Evolutionary conservation across 2,113 vertebrate species (phyloP), one percentile per base, ranked within the genome.

Genomic region (Prunella fulvescens): DNA sequence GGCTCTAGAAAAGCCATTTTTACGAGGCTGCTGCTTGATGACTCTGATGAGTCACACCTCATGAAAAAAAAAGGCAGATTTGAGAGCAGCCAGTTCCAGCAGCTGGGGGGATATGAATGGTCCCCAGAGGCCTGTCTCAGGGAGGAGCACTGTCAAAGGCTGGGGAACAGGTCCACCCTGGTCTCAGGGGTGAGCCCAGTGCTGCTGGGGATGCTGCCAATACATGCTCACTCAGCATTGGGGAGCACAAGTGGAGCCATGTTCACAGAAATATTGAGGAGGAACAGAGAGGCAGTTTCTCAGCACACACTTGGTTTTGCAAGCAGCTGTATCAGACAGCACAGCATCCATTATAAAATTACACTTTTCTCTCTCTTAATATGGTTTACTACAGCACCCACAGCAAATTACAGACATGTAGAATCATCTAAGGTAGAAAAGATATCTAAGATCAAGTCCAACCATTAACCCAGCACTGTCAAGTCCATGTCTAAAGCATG

Each of bases 1-100:
- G 60, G 71, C 86, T 95, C 78, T 93, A 88, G 73, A 87, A 89
- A 89, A 91, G 83, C 83, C 92, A 81, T 83, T 96, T 97, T 96
- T 95, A 97, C 0, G 2, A 94, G 88, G 92, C 53, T 24, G 16
- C 80, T 79, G 80, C 56, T 81, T 81, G 78, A 94, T 82, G 65
- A 81, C 80, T 95, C 44, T 33, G 71, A 90, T 86, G 92, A 95
- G 72, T 92, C 84, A 91, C 72, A 84, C 85, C 79, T 77, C 56
- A 81, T 90, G n/a, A 73, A 93, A 93, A 79, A 79, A 44, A 17
- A 40, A 39, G 13, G 24, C 60, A 50, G 31, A 92, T 71, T 42
- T 54, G 45, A 80, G 64, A 92, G 50, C 40, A 85, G 71, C 37
- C 67, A 39, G 40, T 45, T 88, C 48, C 67, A 89, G 69, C 7